Percentiles rank a stretch among this genome's conserved stretches.
These are phyloP conservation scores for Boulengeromyrus knoepffleri DNA, from an alignment of 2,113 vertebrate species.

Conservation along the genomic window DNA sequence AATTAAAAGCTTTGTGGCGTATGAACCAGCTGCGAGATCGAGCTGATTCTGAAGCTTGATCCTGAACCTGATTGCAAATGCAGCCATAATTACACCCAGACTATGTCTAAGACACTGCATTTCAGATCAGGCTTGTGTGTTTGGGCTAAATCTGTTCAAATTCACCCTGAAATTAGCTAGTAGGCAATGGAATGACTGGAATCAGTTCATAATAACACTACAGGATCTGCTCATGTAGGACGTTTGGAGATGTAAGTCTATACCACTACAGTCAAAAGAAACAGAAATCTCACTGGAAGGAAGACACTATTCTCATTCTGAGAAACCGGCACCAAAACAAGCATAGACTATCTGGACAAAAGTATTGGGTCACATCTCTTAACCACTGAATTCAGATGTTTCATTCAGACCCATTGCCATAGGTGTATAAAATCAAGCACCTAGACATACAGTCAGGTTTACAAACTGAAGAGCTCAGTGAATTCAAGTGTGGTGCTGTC, in stretches of 20 bases:
- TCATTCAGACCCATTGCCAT: no score
- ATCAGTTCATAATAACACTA: neutral
- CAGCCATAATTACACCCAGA: neutral
- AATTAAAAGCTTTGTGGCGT: neutral
- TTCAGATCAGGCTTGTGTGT: neutral
- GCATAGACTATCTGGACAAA: no score
- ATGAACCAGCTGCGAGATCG: neutral
- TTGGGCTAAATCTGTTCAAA: neutral
- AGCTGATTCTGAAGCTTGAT: neutral
- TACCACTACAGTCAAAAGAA: neutral
- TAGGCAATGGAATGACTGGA: neutral
- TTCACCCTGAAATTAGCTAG: neutral
- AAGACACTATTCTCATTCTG: no score
- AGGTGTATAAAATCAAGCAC: no score
- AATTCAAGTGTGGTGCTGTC: no score
- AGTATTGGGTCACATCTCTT: no score
- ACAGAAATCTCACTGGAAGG: no score
- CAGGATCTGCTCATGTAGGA: neutral
- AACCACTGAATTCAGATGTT: no score
- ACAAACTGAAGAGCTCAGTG: no score
- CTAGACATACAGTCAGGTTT: no score
- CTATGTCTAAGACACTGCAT: neutral
- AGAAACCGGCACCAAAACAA: neutral
- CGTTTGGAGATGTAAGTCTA: neutral
- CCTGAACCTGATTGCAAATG: neutral